Conservation (phyloP, 2,113 vertebrate species). For the Amblyornis subalaris region DNA sequence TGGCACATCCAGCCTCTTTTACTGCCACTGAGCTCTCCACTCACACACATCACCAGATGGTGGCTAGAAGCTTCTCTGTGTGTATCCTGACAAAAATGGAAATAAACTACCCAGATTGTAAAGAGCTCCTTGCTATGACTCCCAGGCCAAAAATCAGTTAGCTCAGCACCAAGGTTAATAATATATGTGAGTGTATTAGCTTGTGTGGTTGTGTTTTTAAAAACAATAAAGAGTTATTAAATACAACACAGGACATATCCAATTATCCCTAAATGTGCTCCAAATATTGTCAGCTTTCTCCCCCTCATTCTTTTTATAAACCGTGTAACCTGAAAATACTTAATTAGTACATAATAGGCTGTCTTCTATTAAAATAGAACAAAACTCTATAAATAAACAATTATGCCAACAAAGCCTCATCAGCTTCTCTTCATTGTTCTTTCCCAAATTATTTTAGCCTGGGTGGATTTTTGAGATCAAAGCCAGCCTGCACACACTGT, state of each 20-base stretch:
- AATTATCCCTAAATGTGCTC: not conserved
- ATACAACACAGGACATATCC: not conserved
- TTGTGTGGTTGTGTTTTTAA: not conserved
- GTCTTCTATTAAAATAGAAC: not conserved
- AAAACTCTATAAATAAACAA: not conserved
- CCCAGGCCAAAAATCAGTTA: not conserved
- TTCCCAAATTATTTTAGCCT: not conserved
- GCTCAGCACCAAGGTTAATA: not conserved
- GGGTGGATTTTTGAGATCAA: not conserved
- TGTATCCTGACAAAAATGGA: not conserved
- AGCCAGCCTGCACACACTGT: not conserved
- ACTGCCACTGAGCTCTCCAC: not conserved
- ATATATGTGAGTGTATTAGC: fast-evolving
- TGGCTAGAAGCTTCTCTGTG: not conserved
- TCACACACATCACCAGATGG: not conserved
- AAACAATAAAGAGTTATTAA: not conserved
- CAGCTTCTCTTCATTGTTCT: not conserved
- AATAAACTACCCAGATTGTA: not conserved
- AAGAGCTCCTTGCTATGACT: not conserved
- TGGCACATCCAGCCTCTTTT: not conserved
- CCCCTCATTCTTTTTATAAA: not conserved
- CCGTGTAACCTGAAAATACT: not conserved
- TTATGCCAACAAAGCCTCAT: not conserved
- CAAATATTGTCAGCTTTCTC: not conserved
- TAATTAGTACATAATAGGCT: not conserved